A percentile compares a stretch with the other conserved stretches of the same genome.
Conservation (phyloP, 2,113 vertebrate species). For the Pterophyllum scalare region DNA sequence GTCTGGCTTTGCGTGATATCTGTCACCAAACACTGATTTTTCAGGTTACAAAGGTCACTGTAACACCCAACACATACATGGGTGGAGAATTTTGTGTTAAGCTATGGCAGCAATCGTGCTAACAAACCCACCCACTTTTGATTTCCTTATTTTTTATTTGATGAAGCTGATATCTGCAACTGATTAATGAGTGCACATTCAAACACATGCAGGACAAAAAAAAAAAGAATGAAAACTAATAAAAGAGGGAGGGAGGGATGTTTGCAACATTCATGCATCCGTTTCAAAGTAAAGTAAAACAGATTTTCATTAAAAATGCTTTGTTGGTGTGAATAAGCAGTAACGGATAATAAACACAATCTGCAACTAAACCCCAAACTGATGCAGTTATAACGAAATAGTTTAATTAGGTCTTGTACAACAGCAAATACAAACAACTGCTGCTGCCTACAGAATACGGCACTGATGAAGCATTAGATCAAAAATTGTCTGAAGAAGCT, state of each 20-base stretch:
- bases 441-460: neutral
- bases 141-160: slow-evolving; percentile 20
- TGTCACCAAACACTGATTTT: neutral
- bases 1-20: neutral
- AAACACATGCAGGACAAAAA: neutral
- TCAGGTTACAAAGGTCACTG: neutral
- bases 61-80: neutral
- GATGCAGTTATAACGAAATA: slow-evolving; percentile 11
- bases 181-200: neutral
- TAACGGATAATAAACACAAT: neutral
- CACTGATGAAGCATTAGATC: neutral
- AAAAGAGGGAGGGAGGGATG: neutral
- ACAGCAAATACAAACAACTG: slow-evolving; percentile 7
- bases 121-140: neutral
- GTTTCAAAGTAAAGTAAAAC: neutral
- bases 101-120: neutral
- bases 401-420: slow-evolving; percentile 41
- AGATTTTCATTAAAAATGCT: neutral
- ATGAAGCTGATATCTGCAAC: neutral
- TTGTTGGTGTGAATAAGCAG: neutral
- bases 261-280: neutral
- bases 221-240: neutral
- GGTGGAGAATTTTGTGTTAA: neutral
- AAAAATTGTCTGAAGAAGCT: neutral
- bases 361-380: neutral